A percentile compares a stretch with the other conserved stretches of the same genome.
Conservation (phyloP, 1,140 invertebrate genomes). For the Magallana angulata region DNA sequence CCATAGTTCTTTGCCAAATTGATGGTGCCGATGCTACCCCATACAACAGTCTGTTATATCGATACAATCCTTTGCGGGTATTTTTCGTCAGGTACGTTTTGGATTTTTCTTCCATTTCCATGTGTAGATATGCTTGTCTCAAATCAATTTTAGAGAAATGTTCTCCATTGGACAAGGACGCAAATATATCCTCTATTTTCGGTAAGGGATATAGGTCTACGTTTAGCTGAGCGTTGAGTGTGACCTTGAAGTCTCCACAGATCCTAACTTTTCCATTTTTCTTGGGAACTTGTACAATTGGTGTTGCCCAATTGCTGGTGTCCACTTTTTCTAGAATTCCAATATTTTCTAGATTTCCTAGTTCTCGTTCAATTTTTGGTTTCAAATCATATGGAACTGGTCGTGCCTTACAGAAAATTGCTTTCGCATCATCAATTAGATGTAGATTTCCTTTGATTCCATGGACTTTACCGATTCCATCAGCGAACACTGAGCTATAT, state of each 20-base stretch:
- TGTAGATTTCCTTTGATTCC: conserved; percentile 44
- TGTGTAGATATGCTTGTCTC: conserved; percentile 59
- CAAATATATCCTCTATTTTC: conserved; percentile 65
- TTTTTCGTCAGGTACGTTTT: conserved; percentile 68
- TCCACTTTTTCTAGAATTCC: conserved; percentile 77
- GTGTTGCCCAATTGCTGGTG: conserved; percentile 69
- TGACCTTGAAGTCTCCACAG: conserved; percentile 74
- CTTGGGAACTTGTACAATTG: conserved; percentile 61
- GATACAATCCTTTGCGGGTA: conserved; percentile 79
- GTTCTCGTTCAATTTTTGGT: conserved; percentile 70
- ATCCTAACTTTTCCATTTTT: conserved; percentile 60
- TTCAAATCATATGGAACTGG: conserved; percentile 76
- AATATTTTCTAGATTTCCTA: conserved; percentile 68
- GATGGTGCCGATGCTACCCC: conserved; percentile 80
- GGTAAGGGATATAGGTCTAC: conserved; percentile 60
- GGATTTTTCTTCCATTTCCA: conserved; percentile 56
- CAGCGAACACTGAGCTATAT: conserved; percentile 53
- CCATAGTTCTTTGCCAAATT: conserved; percentile 81
- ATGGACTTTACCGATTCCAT: conserved; percentile 22
- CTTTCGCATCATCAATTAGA: conserved; percentile 22
- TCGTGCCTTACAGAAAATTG: conserved; percentile 65
- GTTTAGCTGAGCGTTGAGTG: conserved; percentile 61
- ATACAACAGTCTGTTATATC: conserved; percentile 80
- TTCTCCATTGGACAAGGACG: conserved; percentile 56
- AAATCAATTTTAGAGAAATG: conserved; percentile 63